Base-by-base conservation (phyloP, 1,140 invertebrate genomes). In the Microplitis mediator region DNA sequence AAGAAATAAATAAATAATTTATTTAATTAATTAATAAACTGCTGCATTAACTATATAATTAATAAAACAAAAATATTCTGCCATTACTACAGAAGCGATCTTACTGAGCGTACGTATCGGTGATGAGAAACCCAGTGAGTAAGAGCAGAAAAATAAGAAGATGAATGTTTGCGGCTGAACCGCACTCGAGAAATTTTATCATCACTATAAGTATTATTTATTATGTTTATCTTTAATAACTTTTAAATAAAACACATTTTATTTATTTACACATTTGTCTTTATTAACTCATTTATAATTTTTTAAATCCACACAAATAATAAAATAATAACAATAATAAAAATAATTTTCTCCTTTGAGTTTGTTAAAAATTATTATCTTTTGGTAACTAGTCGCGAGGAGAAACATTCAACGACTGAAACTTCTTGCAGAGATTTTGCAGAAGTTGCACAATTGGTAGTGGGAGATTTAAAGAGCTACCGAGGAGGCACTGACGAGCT, bases 371-470 rank as follows among this genome's bases (percentile, higher is more conserved):
- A 16, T n/a, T 32, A n/a, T 64, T 36, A 64, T 66, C 62, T 62
- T 45, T 62, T 50, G 52, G 70, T 58, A 60, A 67, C 39, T 64
- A 75, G 75, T 78, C 77, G 75, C 78, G 75, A 74, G 78, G 77
- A 81, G 80, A 76, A 78, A 77, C 79, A 76, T 78, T 78, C 76
- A 79, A 77, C 80, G 80, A 86, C 85, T 86, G 82, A 83, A 77
- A 80, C 79, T 82, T 72, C 76, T 80, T 81, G 80, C 80, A 78
- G 82, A 79, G 82, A 85, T 83, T 85, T 84, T 85, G 85, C 82
- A 78, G 79, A 85, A 85, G 79, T 81, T 85, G 85, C 85, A 84
- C 16, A 64, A 62, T 60, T 36, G 66, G 67, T 56, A 51, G 70
- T 69, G 71, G 67, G 16, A 39, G 65, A 67, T 67, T 16, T 50